Percentiles rank a stretch among this genome's conserved stretches.
These are phyloP conservation scores for Notamacropus eugenii DNA, from an alignment of 2,797 vertebrate genomes.

Conservation along the genomic window DNA sequence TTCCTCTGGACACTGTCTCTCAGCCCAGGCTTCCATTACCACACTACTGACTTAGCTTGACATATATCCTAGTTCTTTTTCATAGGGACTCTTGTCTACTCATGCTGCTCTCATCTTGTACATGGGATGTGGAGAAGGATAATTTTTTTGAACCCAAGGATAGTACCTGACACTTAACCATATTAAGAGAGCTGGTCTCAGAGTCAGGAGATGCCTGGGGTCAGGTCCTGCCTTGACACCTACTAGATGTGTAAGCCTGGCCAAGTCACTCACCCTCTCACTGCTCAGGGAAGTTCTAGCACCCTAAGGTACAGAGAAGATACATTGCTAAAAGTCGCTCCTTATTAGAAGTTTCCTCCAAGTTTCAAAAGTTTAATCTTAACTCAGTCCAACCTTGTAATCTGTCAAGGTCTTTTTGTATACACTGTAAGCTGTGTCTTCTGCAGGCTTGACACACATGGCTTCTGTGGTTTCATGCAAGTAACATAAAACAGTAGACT, in stretches of 20 bases:
- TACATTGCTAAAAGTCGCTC: not conserved
- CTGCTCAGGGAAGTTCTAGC: not conserved
- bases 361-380: not conserved
- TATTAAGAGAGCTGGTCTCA: not conserved
- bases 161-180: not conserved
- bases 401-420: not conserved
- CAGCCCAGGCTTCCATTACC: not conserved
- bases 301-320: not conserved
- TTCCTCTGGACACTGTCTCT: not conserved
- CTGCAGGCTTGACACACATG: not conserved
- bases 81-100: not conserved
- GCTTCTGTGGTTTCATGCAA: not conserved
- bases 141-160: not conserved
- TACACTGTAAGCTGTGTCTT: not conserved
- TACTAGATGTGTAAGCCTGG: not conserved
- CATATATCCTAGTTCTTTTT: not conserved
- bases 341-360: not conserved
- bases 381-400: not conserved
- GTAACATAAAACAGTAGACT: not conserved
- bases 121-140: not conserved
- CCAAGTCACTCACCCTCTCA: not conserved
- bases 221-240: not conserved
- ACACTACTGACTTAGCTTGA: not conserved
- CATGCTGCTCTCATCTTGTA: not conserved
- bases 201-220: not conserved